A percentile compares a stretch with the other conserved stretches of the same genome.
Evolutionary conservation across 92 coral and sea anemone species (phyloP).

Genomic region (Porites evermanni): DNA sequence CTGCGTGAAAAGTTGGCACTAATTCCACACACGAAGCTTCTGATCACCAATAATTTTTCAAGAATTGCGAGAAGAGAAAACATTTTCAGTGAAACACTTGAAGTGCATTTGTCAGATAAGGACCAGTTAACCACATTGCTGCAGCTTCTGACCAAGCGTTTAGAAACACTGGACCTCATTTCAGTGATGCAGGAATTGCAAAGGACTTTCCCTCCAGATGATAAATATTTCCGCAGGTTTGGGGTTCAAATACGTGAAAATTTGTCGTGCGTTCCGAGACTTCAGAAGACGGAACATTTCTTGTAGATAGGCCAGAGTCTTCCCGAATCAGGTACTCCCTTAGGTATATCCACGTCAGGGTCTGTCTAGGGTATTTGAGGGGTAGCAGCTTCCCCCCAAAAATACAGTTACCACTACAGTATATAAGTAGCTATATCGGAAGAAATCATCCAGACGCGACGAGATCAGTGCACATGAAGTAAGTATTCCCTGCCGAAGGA

Average conservation of each 20-base stretch:
- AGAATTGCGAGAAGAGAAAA: neutral
- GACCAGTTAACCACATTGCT: neutral
- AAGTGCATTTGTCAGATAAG: neutral
- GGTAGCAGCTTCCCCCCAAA: too few relatives aligned
- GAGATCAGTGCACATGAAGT: too few relatives aligned
- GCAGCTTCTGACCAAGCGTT: slow-evolving; percentile 2
- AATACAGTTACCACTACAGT: too few relatives aligned
- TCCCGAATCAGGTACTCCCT: too few relatives aligned
- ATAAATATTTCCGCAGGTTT: neutral
- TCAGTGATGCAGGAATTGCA: neutral
- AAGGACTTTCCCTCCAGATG: neutral
- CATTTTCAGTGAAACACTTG: neutral
- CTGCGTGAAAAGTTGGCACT: neutral
- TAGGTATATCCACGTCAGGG: too few relatives aligned
- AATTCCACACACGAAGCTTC: neutral
- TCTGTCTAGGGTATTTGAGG: too few relatives aligned
- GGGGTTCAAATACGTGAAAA: neutral
- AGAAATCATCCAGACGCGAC: too few relatives aligned
- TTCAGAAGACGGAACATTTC: neutral
- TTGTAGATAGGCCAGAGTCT: too few relatives aligned
- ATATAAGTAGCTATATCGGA: too few relatives aligned
- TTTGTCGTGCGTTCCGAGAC: neutral
- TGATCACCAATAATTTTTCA: neutral
- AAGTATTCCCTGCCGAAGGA: too few relatives aligned
- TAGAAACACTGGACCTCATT: neutral